A percentile compares a stretch with the other conserved stretches of the same genome.
Conservation (phyloP, 2,797 vertebrate species). For the Gadopsis bispinosus region DNA sequence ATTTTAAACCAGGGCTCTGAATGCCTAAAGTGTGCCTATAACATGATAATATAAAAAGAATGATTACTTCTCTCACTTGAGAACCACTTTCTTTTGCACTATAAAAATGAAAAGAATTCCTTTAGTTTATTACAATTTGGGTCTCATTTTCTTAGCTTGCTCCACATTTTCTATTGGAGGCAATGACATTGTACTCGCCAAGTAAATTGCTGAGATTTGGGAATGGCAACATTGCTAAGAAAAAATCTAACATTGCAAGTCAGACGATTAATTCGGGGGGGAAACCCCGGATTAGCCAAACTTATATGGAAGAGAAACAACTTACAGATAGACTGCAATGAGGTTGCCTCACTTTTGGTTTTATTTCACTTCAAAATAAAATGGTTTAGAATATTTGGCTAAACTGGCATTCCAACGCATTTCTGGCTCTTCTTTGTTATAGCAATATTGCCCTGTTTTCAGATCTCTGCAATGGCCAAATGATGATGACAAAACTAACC, state of each 20-base stretch:
- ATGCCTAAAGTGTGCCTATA: neutral
- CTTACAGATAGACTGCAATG: neutral
- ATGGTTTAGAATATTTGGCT: neutral
- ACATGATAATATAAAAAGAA: constrained; percentile 5
- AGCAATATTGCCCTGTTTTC: neutral
- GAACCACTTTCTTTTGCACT: neutral
- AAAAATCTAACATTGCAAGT: neutral
- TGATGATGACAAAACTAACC: neutral
- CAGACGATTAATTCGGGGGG: no score
- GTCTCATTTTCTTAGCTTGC: neutral
- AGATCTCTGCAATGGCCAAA: neutral
- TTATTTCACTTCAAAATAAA: neutral
- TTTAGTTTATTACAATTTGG: neutral
- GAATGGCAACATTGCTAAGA: neutral
- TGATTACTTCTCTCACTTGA: neutral
- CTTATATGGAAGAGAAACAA: neutral
- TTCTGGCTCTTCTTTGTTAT: neutral
- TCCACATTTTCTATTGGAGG: neutral
- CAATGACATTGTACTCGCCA: neutral
- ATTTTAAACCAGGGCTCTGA: constrained; percentile 22
- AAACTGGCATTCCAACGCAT: neutral
- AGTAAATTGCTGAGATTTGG: neutral
- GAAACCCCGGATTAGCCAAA: neutral
- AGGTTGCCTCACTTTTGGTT: neutral
- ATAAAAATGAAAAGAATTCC: neutral